Conservation (phyloP, 2,888 invertebrate genomes). For the Ariolimax columbianus region DNA sequence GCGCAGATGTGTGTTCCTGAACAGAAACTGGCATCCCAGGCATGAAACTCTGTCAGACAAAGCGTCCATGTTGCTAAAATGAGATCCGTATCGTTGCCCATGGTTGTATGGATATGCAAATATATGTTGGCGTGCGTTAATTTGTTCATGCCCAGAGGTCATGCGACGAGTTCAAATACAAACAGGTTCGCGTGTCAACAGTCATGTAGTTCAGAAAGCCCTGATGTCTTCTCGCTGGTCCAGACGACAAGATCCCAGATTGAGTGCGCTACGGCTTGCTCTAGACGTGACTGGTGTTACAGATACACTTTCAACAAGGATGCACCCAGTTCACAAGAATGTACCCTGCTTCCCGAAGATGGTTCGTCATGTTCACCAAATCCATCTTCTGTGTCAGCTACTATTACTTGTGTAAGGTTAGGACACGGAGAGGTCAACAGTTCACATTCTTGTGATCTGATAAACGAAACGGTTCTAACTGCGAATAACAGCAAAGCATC, state of each 20-base stretch:
- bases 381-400: neutral
- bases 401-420: neutral
- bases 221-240: neutral
- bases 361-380: neutral
- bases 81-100: neutral
- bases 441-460: neutral
- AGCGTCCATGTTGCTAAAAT: too few relatives aligned
- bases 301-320: neutral
- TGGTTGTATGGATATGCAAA: neutral
- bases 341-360: neutral
- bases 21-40: too few relatives aligned
- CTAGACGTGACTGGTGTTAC: neutral
- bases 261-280: conserved; percentile 3
- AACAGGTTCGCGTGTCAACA: neutral
- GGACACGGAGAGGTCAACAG: neutral
- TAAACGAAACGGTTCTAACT: neutral
- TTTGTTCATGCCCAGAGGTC: neutral
- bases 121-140: neutral
- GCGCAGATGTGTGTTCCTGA: too few relatives aligned
- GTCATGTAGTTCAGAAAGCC: neutral
- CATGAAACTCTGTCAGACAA: too few relatives aligned
- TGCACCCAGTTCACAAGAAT: neutral
- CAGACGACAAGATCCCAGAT: neutral
- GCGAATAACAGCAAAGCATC: neutral
- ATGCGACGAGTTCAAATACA: too few relatives aligned